Base-by-base conservation (phyloP, 1,140 invertebrate species). In the Aphelenchoides avenae region DNA sequence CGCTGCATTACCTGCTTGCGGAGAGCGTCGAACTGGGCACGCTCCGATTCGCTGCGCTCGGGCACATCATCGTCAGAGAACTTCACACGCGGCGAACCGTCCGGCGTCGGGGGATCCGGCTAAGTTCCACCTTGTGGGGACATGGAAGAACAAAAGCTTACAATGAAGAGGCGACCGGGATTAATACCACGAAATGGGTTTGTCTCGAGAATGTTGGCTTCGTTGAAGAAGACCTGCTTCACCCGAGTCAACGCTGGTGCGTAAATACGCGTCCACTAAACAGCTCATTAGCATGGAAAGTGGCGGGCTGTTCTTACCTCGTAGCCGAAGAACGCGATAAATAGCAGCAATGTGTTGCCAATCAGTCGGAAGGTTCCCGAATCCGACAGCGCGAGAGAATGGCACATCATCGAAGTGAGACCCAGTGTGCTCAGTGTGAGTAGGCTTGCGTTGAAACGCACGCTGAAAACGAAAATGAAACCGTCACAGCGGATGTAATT, bases 201-300 rank as follows among this genome's bases (percentile, higher is more conserved):
- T 9, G 67, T 70, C 37, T 70, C 68, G 30, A 70, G 39, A 22
- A 70, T 61, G 49, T 70, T 70, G 11, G 49, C 52, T 53, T 72
- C 67, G 41, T 70, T 62, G 42, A 70, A 70, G 39, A 48, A 61
- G 5, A 68, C 68, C 7, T 60, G 66, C 22, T 49, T 48, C 30
- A 42, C 44, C 27, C 56, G 51, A 2, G 68, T 61, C 46, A 70
- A 29, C 5, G 48, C 56, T 5, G 36, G 36, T 1, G 52, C 54
- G 36, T 69, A 55, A 0, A 69, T 13, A 5, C 20, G 26, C 29
- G 44, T 51, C 61, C 70, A 69, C n/a, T n/a, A n/a, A n/a, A n/a
- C n/a, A n/a, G n/a, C n/a, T n/a, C n/a, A n/a, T n/a, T n/a, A n/a
- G n/a, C n/a, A n/a, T n/a, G n/a, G n/a, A n/a, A n/a, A n/a, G n/a